These are phyloP conservation scores for Erpobdella octoculata DNA, from an alignment of 2,888 invertebrate species.

Conservation along the genomic window DNA sequence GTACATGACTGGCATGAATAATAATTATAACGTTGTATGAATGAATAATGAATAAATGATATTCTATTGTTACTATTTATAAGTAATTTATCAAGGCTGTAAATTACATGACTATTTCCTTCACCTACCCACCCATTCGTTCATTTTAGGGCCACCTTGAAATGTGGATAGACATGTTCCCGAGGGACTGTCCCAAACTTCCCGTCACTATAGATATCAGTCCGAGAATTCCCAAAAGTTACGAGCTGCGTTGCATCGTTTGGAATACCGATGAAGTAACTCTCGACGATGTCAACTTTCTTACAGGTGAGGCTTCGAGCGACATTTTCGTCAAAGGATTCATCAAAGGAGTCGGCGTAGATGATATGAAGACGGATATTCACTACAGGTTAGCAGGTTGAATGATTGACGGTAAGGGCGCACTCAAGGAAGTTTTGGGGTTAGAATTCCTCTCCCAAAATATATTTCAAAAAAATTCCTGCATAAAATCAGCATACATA, in stretches of 20 bases:
- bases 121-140: neutral
- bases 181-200: conserved; percentile 67
- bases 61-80: neutral
- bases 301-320: conserved; percentile 77
- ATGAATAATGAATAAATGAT: too few species aligned
- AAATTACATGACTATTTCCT: neutral
- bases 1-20: too few species aligned
- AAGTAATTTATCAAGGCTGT: neutral
- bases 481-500: too few species aligned
- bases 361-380: conserved; percentile 41
- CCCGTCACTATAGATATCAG: conserved; percentile 63
- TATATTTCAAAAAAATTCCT: too few species aligned
- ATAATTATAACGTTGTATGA: too few species aligned
- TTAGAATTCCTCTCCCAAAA: too few species aligned
- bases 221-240: conserved; percentile 60
- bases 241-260: conserved; percentile 73
- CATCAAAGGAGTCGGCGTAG: conserved; percentile 38
- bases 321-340: conserved; percentile 80
- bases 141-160: conserved; percentile 66
- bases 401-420: too few species aligned
- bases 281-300: conserved; percentile 77
- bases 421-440: too few species aligned
- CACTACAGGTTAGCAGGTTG: conserved; percentile 44
- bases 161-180: conserved; percentile 88
- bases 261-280: conserved; percentile 86